phyloP scores from a whole-genome alignment of 2,113 vertebrate genomes.

The Meriones unguiculatus region DNA sequence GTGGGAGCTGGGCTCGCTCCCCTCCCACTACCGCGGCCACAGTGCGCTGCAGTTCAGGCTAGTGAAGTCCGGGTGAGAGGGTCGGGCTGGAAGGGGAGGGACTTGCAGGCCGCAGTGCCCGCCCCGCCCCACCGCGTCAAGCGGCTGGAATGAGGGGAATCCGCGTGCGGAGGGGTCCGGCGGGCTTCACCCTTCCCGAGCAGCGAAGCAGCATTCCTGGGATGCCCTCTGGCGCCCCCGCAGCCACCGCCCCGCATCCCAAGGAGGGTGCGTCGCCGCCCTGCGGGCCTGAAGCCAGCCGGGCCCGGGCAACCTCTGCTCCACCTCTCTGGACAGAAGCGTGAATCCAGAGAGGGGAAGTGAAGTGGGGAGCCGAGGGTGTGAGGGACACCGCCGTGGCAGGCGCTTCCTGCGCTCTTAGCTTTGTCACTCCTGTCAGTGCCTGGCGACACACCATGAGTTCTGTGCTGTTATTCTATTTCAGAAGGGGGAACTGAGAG shows the following conservation, averaged over 20 bases:
- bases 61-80: not conserved
- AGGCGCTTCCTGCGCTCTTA: not conserved
- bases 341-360: not conserved
- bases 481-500: constrained; percentile 15
- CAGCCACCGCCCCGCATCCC: constrained; percentile 52
- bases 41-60: accelerated
- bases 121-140: constrained; percentile 40
- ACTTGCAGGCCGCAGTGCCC: not conserved
- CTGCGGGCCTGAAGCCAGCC: not conserved
- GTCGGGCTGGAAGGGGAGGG: not conserved
- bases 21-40: not conserved
- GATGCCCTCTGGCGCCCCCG: constrained; percentile 74
- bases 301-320: not conserved
- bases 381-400: not conserved
- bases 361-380: not conserved
- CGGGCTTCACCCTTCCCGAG: not conserved
- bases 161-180: constrained; percentile 63
- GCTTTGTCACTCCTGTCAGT: not conserved
- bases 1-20: not conserved
- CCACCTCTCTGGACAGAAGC: not conserved
- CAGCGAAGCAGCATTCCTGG: constrained; percentile 72
- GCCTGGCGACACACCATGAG: not conserved
- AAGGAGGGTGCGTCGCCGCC: constrained; percentile 53
- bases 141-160: constrained; percentile 79
- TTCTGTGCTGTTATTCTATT: not conserved